These are phyloP conservation scores for Lindbergichthys nudifrons DNA, from an alignment of 2,797 vertebrate species.

Conservation along the genomic window DNA sequence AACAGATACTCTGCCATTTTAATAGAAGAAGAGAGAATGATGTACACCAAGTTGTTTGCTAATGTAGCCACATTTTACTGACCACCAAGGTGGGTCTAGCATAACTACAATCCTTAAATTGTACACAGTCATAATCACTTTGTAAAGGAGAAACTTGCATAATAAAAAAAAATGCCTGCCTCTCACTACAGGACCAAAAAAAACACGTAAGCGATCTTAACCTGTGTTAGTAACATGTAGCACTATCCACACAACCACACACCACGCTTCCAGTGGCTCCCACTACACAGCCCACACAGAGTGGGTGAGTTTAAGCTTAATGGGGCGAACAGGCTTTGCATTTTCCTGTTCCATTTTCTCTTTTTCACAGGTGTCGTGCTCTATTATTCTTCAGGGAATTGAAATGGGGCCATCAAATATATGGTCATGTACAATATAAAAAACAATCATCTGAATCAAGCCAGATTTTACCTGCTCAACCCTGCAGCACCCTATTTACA, in stretches of 20 bases:
- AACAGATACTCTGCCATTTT: slow-evolving; percentile 26
- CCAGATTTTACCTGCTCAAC: slow-evolving; percentile 40
- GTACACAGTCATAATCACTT: slow-evolving; percentile 20
- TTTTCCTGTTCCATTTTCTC: slow-evolving; percentile 24
- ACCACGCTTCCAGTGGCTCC: slow-evolving; percentile 52
- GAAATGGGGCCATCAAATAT: slow-evolving; percentile 15
- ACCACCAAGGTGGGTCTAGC: slow-evolving; percentile 7
- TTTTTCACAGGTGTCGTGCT: slow-evolving; percentile 20
- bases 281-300: slow-evolving; percentile 60
- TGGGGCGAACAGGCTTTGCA: slow-evolving; percentile 22
- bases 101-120: slow-evolving; percentile 6
- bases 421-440: slow-evolving; percentile 9
- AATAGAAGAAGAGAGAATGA: slow-evolving; percentile 13
- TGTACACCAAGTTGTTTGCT: slow-evolving; percentile 14
- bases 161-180: neutral
- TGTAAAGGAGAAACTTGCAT: neutral
- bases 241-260: slow-evolving; percentile 44
- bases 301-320: slow-evolving; percentile 59
- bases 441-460: slow-evolving; percentile 16
- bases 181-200: slow-evolving; percentile 18
- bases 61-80: slow-evolving; percentile 21
- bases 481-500: slow-evolving; percentile 22
- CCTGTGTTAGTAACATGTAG: slow-evolving; percentile 39
- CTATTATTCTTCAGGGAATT: neutral
- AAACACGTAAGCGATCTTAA: slow-evolving; percentile 22